Conservation (phyloP, 2,797 vertebrate genomes). For the Poeciliopsis gracilis region DNA sequence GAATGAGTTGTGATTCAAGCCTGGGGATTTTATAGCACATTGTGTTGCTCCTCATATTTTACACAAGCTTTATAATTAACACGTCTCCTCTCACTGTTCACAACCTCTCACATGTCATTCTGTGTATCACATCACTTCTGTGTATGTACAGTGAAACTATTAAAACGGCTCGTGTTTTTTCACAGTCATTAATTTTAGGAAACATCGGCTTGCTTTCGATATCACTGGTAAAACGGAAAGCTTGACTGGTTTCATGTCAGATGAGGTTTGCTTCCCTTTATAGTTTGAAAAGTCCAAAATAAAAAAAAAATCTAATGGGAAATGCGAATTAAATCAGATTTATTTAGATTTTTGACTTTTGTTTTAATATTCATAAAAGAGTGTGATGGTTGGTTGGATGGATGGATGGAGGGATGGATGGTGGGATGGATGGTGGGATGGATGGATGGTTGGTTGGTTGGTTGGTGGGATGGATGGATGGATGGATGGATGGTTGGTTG, state of each 20-base stretch:
- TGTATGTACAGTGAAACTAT: constrained; percentile 5
- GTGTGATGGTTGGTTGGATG: background rate
- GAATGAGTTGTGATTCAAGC: constrained; percentile 12
- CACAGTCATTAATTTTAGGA: background rate
- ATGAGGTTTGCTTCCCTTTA: background rate
- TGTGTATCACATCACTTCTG: background rate
- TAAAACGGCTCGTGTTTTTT: background rate
- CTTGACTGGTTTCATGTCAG: background rate
- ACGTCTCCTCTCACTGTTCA: constrained; percentile 26
- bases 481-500: too few relatives aligned
- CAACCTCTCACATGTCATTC: constrained; percentile 18
- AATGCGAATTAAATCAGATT: background rate
- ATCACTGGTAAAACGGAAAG: background rate
- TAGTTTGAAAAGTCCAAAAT: background rate
- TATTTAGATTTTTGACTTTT: background rate
- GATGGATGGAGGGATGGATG: background rate
- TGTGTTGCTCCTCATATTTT: constrained; percentile 16
- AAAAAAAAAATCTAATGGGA: background rate
- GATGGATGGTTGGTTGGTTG: too few relatives aligned
- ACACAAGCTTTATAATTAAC: constrained; percentile 42
- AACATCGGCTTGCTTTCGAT: background rate
- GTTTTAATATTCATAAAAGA: background rate
- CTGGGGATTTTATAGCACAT: constrained; percentile 6
- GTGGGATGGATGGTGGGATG: too few relatives aligned
- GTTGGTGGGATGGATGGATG: background rate